phyloP scores from a whole-genome alignment of 2,888 invertebrate genomes.

The Mechanitis mazaeus region DNA sequence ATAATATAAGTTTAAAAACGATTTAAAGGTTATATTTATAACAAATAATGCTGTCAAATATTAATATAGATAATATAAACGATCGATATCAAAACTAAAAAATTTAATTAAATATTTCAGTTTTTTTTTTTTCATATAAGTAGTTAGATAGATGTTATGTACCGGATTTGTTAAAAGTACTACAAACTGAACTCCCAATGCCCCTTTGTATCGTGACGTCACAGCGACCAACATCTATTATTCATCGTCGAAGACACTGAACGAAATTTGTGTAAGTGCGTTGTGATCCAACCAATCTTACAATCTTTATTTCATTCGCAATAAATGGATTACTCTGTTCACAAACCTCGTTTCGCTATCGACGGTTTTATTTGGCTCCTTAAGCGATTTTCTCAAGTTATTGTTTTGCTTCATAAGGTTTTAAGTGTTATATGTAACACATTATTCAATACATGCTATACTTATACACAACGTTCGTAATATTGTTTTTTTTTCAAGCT shows the following conservation, averaged over 20 bases:
- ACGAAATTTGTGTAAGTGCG: slow-evolving; percentile 74
- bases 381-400: slow-evolving; percentile 38
- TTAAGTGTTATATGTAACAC: slow-evolving; percentile 1
- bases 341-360: slow-evolving; percentile 57
- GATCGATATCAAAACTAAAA: no score
- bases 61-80: no score
- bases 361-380: slow-evolving; percentile 48
- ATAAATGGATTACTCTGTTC: slow-evolving; percentile 70
- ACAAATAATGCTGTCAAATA: no score
- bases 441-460: no score
- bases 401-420: slow-evolving; percentile 13
- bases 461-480: no score
- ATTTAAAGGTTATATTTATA: no score
- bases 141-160: background rate
- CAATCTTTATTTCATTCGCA: slow-evolving; percentile 70
- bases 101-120: no score
- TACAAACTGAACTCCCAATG: slow-evolving; percentile 13
- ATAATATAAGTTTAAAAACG: no score
- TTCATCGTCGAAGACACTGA: slow-evolving; percentile 70
- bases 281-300: slow-evolving; percentile 71
- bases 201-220: slow-evolving; percentile 34
- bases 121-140: no score
- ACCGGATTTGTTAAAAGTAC: slow-evolving; percentile 5
- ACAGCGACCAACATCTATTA: slow-evolving; percentile 54
- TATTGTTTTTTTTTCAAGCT: no score